Percentiles rank a stretch among this genome's conserved stretches.
Conservation (phyloP, 2,797 vertebrate genomes). For the Halcyon chelicuti region DNA sequence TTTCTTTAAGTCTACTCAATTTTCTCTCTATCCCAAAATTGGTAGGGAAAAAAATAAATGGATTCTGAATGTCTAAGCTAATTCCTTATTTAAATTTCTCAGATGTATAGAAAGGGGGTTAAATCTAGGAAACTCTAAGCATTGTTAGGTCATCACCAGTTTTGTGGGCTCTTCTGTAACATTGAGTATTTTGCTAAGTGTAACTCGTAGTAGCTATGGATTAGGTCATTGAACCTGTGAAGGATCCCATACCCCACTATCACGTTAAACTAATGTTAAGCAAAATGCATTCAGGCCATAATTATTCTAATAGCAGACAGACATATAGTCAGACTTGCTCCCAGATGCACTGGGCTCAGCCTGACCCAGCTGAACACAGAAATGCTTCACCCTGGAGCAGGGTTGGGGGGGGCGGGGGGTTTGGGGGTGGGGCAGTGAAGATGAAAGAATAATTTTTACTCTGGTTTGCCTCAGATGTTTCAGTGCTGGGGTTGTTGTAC, state of each 20-base stretch:
- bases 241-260: background rate
- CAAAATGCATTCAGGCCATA: background rate
- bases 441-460: constrained; percentile 46
- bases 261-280: background rate
- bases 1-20: background rate
- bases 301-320: constrained; percentile 6
- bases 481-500: background rate
- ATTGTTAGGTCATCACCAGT: background rate
- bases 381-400: background rate
- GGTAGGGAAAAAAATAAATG: background rate
- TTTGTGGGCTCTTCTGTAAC: background rate
- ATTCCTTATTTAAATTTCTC: background rate
- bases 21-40: background rate
- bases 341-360: background rate
- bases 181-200: background rate
- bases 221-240: background rate
- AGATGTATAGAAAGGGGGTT: background rate
- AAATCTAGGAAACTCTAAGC: background rate
- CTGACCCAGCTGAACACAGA: constrained; percentile 38
- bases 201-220: background rate
- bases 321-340: background rate
- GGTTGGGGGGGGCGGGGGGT: accelerated
- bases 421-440: background rate
- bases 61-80: background rate
- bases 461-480: constrained; percentile 35